Percentiles rank a stretch among this genome's conserved stretches.
Evolutionary conservation across 2,113 vertebrate species (phyloP).

Genomic region (Oreochromis tanganicae): DNA sequence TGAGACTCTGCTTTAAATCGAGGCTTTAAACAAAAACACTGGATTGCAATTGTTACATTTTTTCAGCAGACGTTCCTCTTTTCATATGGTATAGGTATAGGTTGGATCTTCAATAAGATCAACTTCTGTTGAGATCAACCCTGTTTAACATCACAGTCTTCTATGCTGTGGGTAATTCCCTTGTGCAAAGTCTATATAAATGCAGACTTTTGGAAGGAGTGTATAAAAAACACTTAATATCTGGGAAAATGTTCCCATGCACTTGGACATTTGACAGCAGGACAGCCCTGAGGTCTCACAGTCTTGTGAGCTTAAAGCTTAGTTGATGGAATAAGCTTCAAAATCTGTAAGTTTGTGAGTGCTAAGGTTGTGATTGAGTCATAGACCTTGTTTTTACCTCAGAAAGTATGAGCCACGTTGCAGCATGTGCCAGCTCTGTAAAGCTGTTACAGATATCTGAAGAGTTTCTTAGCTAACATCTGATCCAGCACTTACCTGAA

Average conservation of each 20-base stretch:
- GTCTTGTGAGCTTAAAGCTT: background rate
- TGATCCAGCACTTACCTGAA: background rate
- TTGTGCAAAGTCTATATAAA: background rate
- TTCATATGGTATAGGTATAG: background rate
- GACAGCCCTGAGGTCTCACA: background rate
- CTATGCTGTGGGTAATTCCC: background rate
- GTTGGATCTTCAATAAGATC: background rate
- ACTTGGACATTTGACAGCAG: background rate
- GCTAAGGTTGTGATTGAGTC: background rate
- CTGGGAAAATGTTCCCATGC: background rate
- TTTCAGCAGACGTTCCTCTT: background rate
- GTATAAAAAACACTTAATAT: background rate
- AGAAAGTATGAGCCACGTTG: background rate
- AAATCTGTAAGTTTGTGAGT: background rate
- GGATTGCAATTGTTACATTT: background rate
- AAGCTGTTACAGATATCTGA: background rate
- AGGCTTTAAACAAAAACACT: background rate
- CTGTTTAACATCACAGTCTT: background rate
- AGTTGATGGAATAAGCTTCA: background rate
- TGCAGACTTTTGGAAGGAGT: background rate
- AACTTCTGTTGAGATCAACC: background rate
- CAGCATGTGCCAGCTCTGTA: background rate
- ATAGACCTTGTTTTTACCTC: background rate
- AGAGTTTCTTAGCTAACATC: background rate
- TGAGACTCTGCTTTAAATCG: background rate